Evolutionary conservation across 2,888 invertebrate species (phyloP).

Genomic region (Melanchra persicariae): DNA sequence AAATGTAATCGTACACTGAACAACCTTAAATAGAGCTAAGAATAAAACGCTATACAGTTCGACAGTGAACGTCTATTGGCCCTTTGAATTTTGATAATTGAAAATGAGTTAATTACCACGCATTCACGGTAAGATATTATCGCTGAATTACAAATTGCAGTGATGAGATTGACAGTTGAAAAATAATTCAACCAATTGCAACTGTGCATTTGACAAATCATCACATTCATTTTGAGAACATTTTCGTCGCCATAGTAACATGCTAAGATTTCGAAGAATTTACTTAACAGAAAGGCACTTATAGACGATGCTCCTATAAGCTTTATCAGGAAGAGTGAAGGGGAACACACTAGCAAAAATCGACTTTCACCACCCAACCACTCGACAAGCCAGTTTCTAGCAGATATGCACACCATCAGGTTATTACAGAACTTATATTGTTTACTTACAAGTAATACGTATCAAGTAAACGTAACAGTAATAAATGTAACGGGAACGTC

Average conservation of each 20-base stretch:
- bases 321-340: conserved; percentile 36
- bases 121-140: no score
- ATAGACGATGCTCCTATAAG: neutral
- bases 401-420: conserved; percentile 9
- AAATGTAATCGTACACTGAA: neutral
- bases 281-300: neutral
- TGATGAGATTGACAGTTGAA: no score
- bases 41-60: no score
- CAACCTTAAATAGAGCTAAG: no score
- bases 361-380: conserved; percentile 42
- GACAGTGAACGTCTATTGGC: no score
- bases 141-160: no score
- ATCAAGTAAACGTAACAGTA: neutral
- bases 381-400: conserved; percentile 39
- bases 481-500: neutral
- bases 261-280: neutral
- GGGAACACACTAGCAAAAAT: conserved; percentile 8
- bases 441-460: neutral
- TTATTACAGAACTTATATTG: conserved; percentile 18
- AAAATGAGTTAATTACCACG: no score
- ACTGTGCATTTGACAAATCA: no score
- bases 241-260: no score
- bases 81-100: no score
- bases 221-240: no score
- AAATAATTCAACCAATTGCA: no score